A percentile compares a stretch with the other conserved stretches of the same genome.
These are phyloP conservation scores for Phaonia tiefii DNA, from an alignment of 2,888 invertebrate species.

Conservation along the genomic window DNA sequence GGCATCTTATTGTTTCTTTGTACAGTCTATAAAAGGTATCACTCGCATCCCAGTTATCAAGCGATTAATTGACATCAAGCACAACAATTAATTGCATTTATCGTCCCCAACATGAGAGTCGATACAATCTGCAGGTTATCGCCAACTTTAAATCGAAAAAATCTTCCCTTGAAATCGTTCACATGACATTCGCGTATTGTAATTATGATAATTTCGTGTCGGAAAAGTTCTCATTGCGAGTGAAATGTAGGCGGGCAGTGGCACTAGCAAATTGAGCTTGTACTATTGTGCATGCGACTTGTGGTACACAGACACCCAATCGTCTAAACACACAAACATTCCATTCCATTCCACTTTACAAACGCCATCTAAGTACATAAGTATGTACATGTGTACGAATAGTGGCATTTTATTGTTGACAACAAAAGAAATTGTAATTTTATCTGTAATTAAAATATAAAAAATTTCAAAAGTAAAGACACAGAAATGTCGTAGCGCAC, in stretches of 20 bases:
- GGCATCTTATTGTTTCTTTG: too few relatives aligned
- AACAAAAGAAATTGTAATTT: slow-evolving; percentile 58
- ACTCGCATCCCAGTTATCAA: background rate
- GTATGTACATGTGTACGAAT: too few relatives aligned
- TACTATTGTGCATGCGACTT: slow-evolving; percentile 10
- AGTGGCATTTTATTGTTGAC: slow-evolving; percentile 54
- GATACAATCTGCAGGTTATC: background rate
- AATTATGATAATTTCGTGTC: slow-evolving; percentile 52
- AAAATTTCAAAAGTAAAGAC: slow-evolving; percentile 33
- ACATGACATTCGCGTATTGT: slow-evolving; percentile 45
- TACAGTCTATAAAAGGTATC: too few relatives aligned
- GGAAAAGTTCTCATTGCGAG: slow-evolving; percentile 53
- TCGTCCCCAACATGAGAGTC: background rate
- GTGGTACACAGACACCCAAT: background rate
- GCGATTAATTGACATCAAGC: background rate
- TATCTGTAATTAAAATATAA: slow-evolving; percentile 49
- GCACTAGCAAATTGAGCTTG: background rate
- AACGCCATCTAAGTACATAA: slow-evolving; percentile 16
- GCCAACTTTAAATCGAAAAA: background rate
- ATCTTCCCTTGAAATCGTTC: slow-evolving; percentile 28
- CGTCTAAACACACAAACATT: background rate
- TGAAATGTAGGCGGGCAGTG: slow-evolving; percentile 57
- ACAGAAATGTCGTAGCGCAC: slow-evolving; percentile 32
- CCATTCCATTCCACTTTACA: background rate
- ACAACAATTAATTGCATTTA: background rate